phyloP scores from a whole-genome alignment of 2,797 vertebrate genomes.

The Acanthornis magna region DNA sequence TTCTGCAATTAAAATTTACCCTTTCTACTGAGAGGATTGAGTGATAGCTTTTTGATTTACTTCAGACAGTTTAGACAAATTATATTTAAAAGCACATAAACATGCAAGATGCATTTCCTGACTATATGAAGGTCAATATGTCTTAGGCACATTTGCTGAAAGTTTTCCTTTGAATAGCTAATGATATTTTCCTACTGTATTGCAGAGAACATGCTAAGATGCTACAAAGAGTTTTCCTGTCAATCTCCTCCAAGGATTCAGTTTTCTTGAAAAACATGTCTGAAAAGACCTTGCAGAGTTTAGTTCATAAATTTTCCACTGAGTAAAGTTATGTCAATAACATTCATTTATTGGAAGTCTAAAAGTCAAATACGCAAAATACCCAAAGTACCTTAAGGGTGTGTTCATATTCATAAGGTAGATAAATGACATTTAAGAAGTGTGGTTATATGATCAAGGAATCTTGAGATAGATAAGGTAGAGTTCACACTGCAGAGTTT shows the following conservation, averaged over 20 bases:
- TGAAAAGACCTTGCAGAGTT: constrained; percentile 63
- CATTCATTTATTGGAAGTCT: constrained; percentile 31
- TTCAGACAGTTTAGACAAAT: constrained; percentile 92
- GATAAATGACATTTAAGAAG: not conserved
- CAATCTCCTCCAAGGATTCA: constrained; percentile 31
- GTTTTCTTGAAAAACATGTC: constrained; percentile 43
- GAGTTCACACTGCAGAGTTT: not conserved
- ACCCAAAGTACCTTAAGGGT: constrained; percentile 9
- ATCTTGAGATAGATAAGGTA: not conserved
- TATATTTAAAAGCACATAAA: constrained; percentile 91
- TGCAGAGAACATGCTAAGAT: constrained; percentile 56
- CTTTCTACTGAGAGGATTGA: constrained; percentile 88
- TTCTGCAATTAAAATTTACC: constrained; percentile 97
- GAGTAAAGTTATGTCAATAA: constrained; percentile 26
- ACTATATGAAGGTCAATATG: constrained; percentile 79
- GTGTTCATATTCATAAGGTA: constrained; percentile 57
- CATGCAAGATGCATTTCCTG: constrained; percentile 89
- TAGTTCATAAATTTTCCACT: constrained; percentile 34
- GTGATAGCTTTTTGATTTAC: constrained; percentile 90
- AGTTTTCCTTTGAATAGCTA: constrained; percentile 77
- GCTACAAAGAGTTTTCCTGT: constrained; percentile 50
- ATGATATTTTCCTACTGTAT: constrained; percentile 64
- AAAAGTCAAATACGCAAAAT: constrained; percentile 42
- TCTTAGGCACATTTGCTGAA: constrained; percentile 70
- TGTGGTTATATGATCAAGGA: not conserved